These are phyloP conservation scores for Poeciliopsis occidentalis DNA, from an alignment of 2,113 vertebrate genomes.

Conservation along the genomic window DNA sequence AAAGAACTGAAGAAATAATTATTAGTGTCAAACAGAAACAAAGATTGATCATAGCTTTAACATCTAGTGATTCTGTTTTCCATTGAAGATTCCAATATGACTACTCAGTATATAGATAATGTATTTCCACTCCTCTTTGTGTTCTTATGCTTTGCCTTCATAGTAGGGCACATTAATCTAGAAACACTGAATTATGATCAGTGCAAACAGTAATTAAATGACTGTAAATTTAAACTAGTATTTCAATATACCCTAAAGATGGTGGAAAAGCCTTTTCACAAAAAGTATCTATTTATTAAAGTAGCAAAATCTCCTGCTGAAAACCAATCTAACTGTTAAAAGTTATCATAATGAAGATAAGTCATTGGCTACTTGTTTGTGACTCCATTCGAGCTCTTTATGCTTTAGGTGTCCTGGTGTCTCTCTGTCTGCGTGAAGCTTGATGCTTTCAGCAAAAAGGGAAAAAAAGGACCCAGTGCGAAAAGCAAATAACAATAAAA, in stretches of 20 bases:
- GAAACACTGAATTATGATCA: background rate
- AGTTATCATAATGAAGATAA: no score
- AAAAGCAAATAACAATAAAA: no score
- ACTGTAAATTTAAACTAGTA: background rate
- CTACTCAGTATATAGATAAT: background rate
- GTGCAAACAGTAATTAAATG: background rate
- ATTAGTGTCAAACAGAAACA: background rate
- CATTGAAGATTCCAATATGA: background rate
- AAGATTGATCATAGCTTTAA: background rate
- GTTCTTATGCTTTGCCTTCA: background rate
- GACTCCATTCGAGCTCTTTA: no score
- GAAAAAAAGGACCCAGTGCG: no score
- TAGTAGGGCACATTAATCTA: background rate
- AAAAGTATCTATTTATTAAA: background rate
- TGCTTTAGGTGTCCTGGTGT: no score
- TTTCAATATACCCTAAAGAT: background rate
- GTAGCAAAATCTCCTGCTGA: no score
- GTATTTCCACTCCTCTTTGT: background rate
- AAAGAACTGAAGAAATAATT: background rate
- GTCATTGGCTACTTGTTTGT: no score
- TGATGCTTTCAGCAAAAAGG: no score
- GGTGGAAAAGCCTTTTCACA: background rate
- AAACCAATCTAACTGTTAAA: no score
- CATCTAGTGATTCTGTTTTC: background rate
- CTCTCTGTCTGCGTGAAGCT: no score